Evolutionary conservation across 2,113 vertebrate species (phyloP), one percentile per base, ranked within the genome.

Genomic region (Haplotaxodon microlepis): DNA sequence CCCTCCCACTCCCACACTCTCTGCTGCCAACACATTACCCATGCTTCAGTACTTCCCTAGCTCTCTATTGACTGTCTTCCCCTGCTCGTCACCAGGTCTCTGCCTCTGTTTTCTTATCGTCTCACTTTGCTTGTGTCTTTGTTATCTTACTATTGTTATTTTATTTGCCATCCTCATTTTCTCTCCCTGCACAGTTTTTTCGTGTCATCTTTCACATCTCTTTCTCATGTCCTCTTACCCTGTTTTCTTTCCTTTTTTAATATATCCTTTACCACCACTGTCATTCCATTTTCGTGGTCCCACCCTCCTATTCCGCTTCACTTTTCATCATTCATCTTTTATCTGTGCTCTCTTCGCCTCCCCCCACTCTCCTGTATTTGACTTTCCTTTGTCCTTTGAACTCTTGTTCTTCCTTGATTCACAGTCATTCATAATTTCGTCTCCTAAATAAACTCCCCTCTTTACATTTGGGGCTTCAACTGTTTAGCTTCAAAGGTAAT

Each of bases 11-110:
- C 83, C 83, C 81, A 42, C 63, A 9, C 88, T 80, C 73, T 83
- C 24, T 76, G 54, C 89, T 89, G 79, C 87, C 86, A 85, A 82
- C 91, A 90, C 82, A 90, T 95, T 95, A 93, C 84, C 36, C 83
- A 93, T 57, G 87, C 88, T 92, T 81, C 88, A 87, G 45, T 92
- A 86, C 91, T 88, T 69, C 27, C 66, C 45, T 21, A 82, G 78
- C 82, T 63, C 82, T 82, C 73, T 57, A 78, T 85, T 80, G 85
- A 36, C 78, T 56, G 59, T 85, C 89, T 81, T 61, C 83, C 87
- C 86, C 34, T 40, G 17, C 84, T 92, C 84, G 83, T 88, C 86
- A 83, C 84, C 85, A 21, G 4, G 2, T 84, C 81, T 90, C 85
- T 40, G 36, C 4, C 2, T 80, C 69, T 84, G 36, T 54, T 81